Percentiles rank a stretch among this genome's conserved stretches.
Evolutionary conservation across 1,140 invertebrate species (phyloP).

Genomic region (Aphis gossypii): DNA sequence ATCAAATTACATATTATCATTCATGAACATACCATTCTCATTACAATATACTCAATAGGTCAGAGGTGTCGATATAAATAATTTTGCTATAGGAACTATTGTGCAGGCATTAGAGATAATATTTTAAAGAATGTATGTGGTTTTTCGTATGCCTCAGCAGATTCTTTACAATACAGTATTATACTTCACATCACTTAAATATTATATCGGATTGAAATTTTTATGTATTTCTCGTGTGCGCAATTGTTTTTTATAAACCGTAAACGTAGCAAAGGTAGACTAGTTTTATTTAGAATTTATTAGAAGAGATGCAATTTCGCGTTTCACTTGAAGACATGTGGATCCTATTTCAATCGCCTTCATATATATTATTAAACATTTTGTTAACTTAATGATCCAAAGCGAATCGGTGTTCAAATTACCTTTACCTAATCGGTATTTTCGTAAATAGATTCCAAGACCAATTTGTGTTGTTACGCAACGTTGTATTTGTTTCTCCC

Average conservation of each 20-base stretch:
- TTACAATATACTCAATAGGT: slow-evolving; percentile 45
- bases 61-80: neutral
- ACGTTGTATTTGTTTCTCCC: neutral
- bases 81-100: neutral
- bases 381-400: slow-evolving; percentile 17
- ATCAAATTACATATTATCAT: slow-evolving; percentile 39
- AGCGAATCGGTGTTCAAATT: neutral
- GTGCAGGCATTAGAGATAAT: neutral
- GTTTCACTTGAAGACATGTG: neutral
- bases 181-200: neutral
- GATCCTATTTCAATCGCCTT: neutral
- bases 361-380: neutral
- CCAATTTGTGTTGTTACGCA: neutral
- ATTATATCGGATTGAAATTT: neutral
- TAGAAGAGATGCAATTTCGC: neutral
- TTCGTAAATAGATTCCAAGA: slow-evolving; percentile 9
- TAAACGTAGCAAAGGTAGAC: neutral
- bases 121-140: neutral
- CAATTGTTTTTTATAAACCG: neutral
- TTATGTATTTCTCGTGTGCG: neutral
- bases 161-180: neutral
- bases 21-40: neutral
- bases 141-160: slow-evolving; percentile 8
- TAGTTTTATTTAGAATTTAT: neutral
- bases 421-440: neutral